Evolutionary conservation across 2,888 invertebrate genomes (phyloP).

Genomic region (Gymnosoma rotundatum): DNA sequence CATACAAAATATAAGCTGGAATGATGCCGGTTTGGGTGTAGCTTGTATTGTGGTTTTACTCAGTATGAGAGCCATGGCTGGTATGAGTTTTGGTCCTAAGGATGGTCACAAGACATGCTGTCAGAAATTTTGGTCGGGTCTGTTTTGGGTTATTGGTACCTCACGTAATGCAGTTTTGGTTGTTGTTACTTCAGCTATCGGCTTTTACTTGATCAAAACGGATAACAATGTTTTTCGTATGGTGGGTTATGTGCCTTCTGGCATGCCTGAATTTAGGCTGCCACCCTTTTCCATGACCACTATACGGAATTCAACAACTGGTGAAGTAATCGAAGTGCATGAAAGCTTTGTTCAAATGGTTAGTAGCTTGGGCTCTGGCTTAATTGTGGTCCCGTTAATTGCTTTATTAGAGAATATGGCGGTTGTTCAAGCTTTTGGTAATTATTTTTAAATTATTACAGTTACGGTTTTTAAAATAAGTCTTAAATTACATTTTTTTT

Average conservation of each 20-base stretch:
- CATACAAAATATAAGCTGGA: slow-evolving; percentile 86
- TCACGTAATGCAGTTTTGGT: slow-evolving; percentile 93
- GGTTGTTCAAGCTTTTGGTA: slow-evolving; percentile 82
- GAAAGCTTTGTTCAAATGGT: slow-evolving; percentile 87
- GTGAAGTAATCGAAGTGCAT: slow-evolving; percentile 74
- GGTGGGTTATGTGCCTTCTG: slow-evolving; percentile 89
- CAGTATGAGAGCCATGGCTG: slow-evolving; percentile 88
- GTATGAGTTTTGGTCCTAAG: slow-evolving; percentile 85
- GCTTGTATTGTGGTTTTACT: slow-evolving; percentile 89
- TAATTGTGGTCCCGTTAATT: slow-evolving; percentile 93
- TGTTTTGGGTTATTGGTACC: slow-evolving; percentile 90
- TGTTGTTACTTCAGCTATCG: slow-evolving; percentile 87
- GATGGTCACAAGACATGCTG: slow-evolving; percentile 83
- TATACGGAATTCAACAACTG: slow-evolving; percentile 84
- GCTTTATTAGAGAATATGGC: slow-evolving; percentile 95
- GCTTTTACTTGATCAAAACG: slow-evolving; percentile 85
- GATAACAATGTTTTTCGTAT: slow-evolving; percentile 84
- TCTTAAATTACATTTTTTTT: background rate
- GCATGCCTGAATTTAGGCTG: slow-evolving; percentile 86
- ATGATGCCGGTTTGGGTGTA: slow-evolving; percentile 90
- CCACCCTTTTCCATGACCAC: slow-evolving; percentile 87
- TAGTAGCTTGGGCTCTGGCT: slow-evolving; percentile 90
- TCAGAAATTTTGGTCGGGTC: slow-evolving; percentile 86
- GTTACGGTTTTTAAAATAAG: background rate
- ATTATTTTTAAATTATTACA: slow-evolving; percentile 40